A percentile compares a stretch with the other conserved stretches of the same genome.
Conservation (phyloP, 2,888 invertebrate species). For the Lymantria monacha region DNA sequence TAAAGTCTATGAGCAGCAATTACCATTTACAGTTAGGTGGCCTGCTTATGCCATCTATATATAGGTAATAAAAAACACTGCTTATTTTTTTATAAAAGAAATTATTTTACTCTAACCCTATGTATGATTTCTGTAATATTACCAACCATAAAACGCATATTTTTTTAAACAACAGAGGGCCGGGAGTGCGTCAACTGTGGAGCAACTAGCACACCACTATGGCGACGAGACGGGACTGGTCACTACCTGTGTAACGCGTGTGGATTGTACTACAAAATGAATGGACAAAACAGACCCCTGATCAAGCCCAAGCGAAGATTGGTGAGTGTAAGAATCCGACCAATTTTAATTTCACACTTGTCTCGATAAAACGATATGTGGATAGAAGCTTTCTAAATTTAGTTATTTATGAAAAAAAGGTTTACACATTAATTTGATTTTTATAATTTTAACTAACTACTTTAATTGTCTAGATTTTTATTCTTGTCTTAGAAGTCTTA, state of each 20-base stretch:
- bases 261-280: constrained; percentile 99
- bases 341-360: constrained; percentile 60
- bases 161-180: constrained; percentile 85
- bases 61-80: too few species aligned
- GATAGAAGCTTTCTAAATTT: background rate
- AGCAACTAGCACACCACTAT: constrained; percentile 98
- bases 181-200: constrained; percentile 99
- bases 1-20: too few species aligned
- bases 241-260: constrained; percentile 99
- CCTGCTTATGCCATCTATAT: too few species aligned
- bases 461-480: too few species aligned
- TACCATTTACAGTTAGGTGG: too few species aligned
- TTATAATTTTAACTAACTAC: too few species aligned
- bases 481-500: too few species aligned
- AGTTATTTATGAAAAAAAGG: too few species aligned
- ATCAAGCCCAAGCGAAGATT: constrained; percentile 99
- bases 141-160: background rate
- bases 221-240: constrained; percentile 98
- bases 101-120: too few species aligned
- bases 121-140: too few species aligned
- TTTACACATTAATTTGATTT: too few species aligned
- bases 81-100: too few species aligned
- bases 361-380: constrained; percentile 22
- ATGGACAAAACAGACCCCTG: constrained; percentile 98
- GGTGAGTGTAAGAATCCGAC: constrained; percentile 91